Evolutionary conservation across 2,888 invertebrate species (phyloP).

Genomic region (Platyscelio sp.): DNA sequence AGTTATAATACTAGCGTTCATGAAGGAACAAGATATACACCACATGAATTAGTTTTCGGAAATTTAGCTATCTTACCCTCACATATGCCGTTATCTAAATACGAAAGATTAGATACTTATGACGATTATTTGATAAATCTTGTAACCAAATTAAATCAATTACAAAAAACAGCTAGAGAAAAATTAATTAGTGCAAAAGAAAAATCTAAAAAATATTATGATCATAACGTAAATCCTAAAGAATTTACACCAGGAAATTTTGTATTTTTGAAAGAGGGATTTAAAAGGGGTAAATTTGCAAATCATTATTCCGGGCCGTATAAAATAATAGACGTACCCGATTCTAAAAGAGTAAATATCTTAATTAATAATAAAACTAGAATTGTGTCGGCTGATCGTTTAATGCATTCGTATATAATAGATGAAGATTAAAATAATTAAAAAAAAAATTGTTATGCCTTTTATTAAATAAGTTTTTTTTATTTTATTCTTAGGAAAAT

Average conservation of each 20-base stretch:
- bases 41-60: conserved; percentile 8
- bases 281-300: neutral
- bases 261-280: neutral
- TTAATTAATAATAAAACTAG: neutral
- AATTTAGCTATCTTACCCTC: neutral
- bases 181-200: neutral
- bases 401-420: neutral
- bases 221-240: neutral
- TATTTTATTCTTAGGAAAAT: too few relatives aligned
- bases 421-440: too few relatives aligned
- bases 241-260: neutral
- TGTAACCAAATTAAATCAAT: too few relatives aligned
- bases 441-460: too few relatives aligned
- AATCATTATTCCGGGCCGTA: neutral
- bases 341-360: neutral
- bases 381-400: neutral
- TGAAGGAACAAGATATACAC: neutral
- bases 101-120: too few relatives aligned
- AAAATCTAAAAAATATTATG: neutral
- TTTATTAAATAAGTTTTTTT: too few relatives aligned
- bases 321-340: neutral
- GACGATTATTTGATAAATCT: too few relatives aligned
- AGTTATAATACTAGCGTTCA: conserved; percentile 7
- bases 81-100: too few relatives aligned
- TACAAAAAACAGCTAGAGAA: neutral